These are phyloP conservation scores for Xyrichtys novacula DNA, from an alignment of 2,797 vertebrate species.

Conservation along the genomic window DNA sequence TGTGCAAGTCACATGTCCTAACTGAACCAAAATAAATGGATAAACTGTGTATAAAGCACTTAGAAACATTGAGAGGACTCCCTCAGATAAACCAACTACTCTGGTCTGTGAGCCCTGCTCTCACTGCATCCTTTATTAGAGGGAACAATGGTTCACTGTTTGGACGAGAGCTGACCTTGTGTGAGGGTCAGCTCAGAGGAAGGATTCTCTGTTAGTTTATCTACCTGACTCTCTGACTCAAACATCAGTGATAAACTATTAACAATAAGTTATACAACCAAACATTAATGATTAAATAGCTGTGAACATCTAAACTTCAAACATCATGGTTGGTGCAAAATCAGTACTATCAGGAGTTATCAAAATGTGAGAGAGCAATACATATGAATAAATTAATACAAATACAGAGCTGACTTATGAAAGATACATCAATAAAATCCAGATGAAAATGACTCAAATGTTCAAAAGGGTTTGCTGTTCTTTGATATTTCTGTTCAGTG, in stretches of 20 bases:
- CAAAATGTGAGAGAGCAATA: background rate
- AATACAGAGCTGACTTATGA: background rate
- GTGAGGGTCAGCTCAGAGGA: constrained; percentile 29
- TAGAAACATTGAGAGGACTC: background rate
- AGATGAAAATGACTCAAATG: background rate
- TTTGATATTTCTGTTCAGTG: background rate
- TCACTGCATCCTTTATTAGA: constrained; percentile 41
- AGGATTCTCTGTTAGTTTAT: constrained; percentile 26
- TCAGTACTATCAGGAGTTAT: background rate
- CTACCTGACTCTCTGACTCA: constrained; percentile 4
- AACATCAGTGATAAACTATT: constrained; percentile 17
- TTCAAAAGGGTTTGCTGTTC: no score
- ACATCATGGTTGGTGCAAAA: background rate
- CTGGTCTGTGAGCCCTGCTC: constrained; percentile 11
- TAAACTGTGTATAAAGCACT: background rate
- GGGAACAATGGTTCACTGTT: constrained; percentile 64
- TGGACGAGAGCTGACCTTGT: constrained; percentile 13
- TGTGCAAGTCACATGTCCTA: background rate
- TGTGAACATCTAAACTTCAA: background rate
- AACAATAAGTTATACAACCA: constrained; percentile 6
- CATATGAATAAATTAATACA: background rate
- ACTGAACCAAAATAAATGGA: background rate
- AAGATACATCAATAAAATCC: no score
- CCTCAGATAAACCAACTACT: background rate
- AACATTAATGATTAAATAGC: constrained; percentile 20